Evolutionary conservation across 2,888 invertebrate genomes (phyloP), one percentile per base, ranked within the genome.

Genomic region (Ophion ellenae): DNA sequence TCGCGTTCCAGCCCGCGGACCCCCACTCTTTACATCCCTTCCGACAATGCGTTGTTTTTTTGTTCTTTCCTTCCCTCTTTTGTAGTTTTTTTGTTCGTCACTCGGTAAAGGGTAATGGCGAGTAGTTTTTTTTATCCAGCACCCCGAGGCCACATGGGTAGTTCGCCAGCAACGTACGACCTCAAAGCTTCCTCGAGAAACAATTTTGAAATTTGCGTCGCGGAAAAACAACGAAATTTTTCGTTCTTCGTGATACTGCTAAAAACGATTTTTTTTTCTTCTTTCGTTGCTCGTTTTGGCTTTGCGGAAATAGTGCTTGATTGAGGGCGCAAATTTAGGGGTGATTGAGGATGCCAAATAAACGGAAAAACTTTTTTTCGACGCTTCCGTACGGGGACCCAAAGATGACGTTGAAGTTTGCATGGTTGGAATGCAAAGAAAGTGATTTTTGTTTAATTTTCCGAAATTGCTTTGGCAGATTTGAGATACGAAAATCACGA

Each of bases 1-100:
- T 66, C 17, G 32, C 5, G 53, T 53, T 20, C 53, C 47, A 32
- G 6, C n/a, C 14, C 67, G 20, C 61, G 9, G 40, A 24, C 59
- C 6, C 71, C 6, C 79, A 24, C 32, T 17, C 79, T 20, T 9
- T 24, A 0, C 59, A 63, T 28, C 57, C 59, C 57, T 59, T n/a
- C 61, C 28, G 45, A 61, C 17, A 20, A 59, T 79, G 53, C 53
- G 5, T 64, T 45, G n/a, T 57, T 83, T 61, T 66, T 66, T 53
- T 14, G 53, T 53, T 17, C 17, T 53, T 53, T 17, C 53, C 17
- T 24, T 24, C 17, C 53, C 5, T 17, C 53, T 17, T 17, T 17
- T 53, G 53, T 17, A 53, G 53, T 53, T 53, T 53, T 53, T 53
- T 53, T 53, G 53, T 17, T 17, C 53, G 17, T 14, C 53, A 17